Base-by-base conservation (phyloP, 1,140 invertebrate genomes). In the Vanessa atalanta region DNA sequence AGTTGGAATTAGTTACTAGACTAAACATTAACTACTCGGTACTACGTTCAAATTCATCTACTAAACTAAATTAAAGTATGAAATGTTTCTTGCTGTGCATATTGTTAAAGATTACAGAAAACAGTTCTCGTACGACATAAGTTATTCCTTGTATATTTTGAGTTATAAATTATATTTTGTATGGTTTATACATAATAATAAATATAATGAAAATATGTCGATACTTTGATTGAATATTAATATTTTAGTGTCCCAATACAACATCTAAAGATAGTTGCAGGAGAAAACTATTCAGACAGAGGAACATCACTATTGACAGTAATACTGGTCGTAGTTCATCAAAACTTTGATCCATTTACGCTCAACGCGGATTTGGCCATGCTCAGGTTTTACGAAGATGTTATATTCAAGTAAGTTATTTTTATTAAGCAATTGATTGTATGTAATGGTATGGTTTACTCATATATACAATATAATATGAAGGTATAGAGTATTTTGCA, bases 211-310 rank as follows among this genome's bases (percentile, higher is more conserved):
- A 20, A 31, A 4, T 31, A 20, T n/a, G 7, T 53, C 3, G 7
- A 16, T 8, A 55, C 16, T 55, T 55, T 16, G 53, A 50, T 50
- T 16, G n/a, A 69, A 16, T 65, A 20, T 23, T 73, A 4, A 43
- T 67, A 53, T 70, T 77, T 77, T 77, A 91, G 89, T 12, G 87
- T 92, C 0, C 83, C 88, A 9, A 47, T 85, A 23, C 61, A 75
- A 8, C 85, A 92, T 66, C 50, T 92, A 23, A 71, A 76, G 9
- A 79, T 87, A n/a, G 86, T 92, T 13, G 64, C 77, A 2, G 88
- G 90, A 14, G 83, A 90, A 73, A 90, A 82, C 61, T 92, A 89
- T 55, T 76, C 81, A 0, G 88, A 92, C 72, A 82, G 90, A 1
- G 90, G 88, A 15, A 77, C 82, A 0, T 70, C 51, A 1, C 37